phyloP scores from a whole-genome alignment of 2,888 invertebrate genomes.

The Linnaemya tessellans region DNA sequence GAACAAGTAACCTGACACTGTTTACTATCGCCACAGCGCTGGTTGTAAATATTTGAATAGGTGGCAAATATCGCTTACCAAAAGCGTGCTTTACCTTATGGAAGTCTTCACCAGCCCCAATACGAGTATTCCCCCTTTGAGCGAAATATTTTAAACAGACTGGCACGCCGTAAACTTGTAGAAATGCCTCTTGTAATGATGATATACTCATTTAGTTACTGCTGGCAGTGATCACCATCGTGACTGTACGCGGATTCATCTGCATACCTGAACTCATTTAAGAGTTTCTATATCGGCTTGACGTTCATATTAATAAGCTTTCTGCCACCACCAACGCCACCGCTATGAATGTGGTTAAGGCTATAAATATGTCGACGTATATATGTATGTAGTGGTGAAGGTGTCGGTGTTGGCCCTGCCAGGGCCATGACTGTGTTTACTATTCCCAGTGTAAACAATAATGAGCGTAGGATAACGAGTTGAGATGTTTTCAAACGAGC shows the following conservation, averaged over 20 bases:
- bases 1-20: conserved; percentile 69
- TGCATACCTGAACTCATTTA: conserved; percentile 65
- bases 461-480: conserved; percentile 69
- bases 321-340: conserved; percentile 42
- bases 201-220: conserved; percentile 1
- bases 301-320: conserved; percentile 42
- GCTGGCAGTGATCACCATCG: conserved; percentile 28
- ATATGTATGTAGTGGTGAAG: background rate
- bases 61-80: conserved; percentile 67
- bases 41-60: conserved; percentile 70
- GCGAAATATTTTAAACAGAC: conserved; percentile 4
- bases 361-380: conserved; percentile 5
- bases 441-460: conserved; percentile 68
- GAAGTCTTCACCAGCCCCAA: conserved; percentile 29
- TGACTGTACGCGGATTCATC: conserved; percentile 28
- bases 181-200: conserved; percentile 21
- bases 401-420: background rate
- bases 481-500: conserved; percentile 64
- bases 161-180: conserved; percentile 14
- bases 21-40: conserved; percentile 65
- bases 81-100: conserved; percentile 62
- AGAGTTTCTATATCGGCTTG: conserved; percentile 32
- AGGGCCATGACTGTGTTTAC: conserved; percentile 41
- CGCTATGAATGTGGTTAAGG: conserved; percentile 53
- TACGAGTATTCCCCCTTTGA: conserved; percentile 6